Percentiles rank a stretch among this genome's conserved stretches.
Conservation (phyloP, 2,888 invertebrate species). For the Hypselothyrea guttata region DNA sequence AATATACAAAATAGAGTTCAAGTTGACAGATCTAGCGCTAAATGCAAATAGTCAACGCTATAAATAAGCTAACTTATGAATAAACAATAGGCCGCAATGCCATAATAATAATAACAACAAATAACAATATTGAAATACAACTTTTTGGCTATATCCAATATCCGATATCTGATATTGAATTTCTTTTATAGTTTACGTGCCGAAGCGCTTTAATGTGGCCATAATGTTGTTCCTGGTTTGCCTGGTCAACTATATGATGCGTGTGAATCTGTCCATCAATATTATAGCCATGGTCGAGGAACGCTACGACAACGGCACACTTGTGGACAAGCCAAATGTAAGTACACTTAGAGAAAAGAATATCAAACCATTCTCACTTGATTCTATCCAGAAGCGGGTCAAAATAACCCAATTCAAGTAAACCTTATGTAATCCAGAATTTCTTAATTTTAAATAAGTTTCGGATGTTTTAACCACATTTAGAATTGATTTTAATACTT, state of each 20-base stretch:
- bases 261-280: conserved; percentile 89
- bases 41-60: conserved; percentile 31
- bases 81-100: conserved; percentile 1
- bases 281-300: conserved; percentile 88
- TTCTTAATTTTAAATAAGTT: too few relatives aligned
- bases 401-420: too few relatives aligned
- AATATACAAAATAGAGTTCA: conserved; percentile 6
- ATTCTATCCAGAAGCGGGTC: too few relatives aligned
- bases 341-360: conserved; percentile 41
- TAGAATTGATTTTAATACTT: too few relatives aligned
- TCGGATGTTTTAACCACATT: too few relatives aligned
- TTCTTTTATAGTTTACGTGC: conserved; percentile 82
- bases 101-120: conserved; percentile 1
- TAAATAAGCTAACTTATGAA: conserved; percentile 14
- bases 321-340: conserved; percentile 75
- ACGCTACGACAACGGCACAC: conserved; percentile 72
- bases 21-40: conserved; percentile 33
- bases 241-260: conserved; percentile 88
- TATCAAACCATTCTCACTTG: not conserved
- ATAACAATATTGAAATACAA: too few relatives aligned
- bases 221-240: conserved; percentile 89
- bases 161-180: conserved; percentile 18
- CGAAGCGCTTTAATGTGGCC: conserved; percentile 84
- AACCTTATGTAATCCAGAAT: too few relatives aligned
- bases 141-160: too few relatives aligned